Conservation (phyloP, 2,797 vertebrate species). For the Scleropages formosus region DNA sequence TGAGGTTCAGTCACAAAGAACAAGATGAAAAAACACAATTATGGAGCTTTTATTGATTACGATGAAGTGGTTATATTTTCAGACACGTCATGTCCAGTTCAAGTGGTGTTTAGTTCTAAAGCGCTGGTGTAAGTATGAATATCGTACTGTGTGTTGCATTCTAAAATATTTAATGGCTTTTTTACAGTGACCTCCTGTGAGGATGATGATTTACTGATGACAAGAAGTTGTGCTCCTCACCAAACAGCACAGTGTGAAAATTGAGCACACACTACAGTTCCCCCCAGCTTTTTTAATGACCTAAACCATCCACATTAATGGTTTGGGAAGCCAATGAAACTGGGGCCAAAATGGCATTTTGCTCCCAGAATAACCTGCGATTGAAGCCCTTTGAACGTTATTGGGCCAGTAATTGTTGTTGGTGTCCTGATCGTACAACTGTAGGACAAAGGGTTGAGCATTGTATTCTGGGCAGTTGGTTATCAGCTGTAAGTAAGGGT, state of each 20-base stretch:
- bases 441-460: neutral
- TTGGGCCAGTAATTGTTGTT: neutral
- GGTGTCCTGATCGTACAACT: too few relatives aligned
- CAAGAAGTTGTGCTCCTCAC: neutral
- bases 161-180: too few relatives aligned
- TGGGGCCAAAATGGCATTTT: neutral
- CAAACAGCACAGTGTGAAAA: neutral
- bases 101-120: too few relatives aligned
- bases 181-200: too few relatives aligned
- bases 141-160: too few relatives aligned
- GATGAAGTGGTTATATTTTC: too few relatives aligned
- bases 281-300: constrained; percentile 4
- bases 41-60: too few relatives aligned
- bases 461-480: neutral
- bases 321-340: neutral
- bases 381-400: neutral
- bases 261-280: neutral
- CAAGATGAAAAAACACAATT: too few relatives aligned
- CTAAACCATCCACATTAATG: constrained; percentile 13
- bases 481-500: too few relatives aligned
- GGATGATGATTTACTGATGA: neutral
- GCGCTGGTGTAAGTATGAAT: too few relatives aligned
- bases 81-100: too few relatives aligned
- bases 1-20: too few relatives aligned
- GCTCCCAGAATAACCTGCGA: neutral